phyloP scores from a whole-genome alignment of 2,113 vertebrate species.

The Pedionomus torquatus region DNA sequence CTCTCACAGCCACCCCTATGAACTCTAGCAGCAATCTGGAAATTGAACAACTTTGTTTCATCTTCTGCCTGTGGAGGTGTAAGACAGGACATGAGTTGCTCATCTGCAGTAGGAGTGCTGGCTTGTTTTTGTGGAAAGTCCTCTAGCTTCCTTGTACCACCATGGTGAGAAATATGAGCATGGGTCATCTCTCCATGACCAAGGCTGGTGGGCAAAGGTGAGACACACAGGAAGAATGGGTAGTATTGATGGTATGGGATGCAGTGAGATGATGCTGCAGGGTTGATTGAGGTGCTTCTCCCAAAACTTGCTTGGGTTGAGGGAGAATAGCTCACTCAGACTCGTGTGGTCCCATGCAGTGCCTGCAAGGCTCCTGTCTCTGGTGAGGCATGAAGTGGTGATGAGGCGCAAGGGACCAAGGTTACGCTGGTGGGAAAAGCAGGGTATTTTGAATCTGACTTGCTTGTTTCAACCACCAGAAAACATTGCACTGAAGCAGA shows the following conservation, averaged over 20 bases:
- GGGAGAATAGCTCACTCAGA: background rate
- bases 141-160: background rate
- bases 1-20: background rate
- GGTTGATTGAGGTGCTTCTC: background rate
- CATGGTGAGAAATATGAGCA: accelerated
- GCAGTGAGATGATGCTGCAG: background rate
- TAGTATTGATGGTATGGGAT: background rate
- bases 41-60: background rate
- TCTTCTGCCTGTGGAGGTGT: background rate
- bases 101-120: background rate
- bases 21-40: background rate
- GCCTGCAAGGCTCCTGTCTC: background rate
- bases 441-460: background rate
- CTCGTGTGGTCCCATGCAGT: accelerated
- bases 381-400: background rate
- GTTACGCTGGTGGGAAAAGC: background rate
- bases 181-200: background rate
- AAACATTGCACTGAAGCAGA: background rate
- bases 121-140: background rate
- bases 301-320: background rate
- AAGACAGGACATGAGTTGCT: background rate
- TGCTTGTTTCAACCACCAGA: background rate
- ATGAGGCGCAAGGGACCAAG: background rate
- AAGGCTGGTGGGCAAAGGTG: background rate
- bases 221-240: background rate